Base-by-base conservation (phyloP, 1,140 invertebrate species). In the Subanguina moxae region DNA sequence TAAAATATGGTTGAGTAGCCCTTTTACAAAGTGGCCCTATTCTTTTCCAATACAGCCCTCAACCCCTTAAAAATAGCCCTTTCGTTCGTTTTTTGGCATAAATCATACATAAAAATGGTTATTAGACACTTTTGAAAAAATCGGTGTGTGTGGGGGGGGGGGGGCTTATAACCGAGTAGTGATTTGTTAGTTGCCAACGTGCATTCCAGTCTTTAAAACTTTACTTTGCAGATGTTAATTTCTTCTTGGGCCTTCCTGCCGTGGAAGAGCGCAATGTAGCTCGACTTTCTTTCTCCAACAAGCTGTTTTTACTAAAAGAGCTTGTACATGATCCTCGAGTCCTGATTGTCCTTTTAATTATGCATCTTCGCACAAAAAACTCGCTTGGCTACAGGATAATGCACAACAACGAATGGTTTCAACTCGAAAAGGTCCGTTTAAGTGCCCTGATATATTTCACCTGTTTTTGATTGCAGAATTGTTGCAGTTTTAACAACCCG, bases 401-500 rank as follows among this genome's bases (percentile, higher is more conserved):
- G 1, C 57, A 62, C 19, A 78, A 78, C 58, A 63, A 72, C n/a
- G 42, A 67, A n/a, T 78, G 77, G 77, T 68, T 78, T 32, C 76
- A 68, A 45, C 15, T 79, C n/a, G 70, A 78, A 46, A 65, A 72
- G 32, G 70, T 75, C 23, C 17, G 25, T 21, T 52, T 52, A 1
- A 52, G 15, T 52, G 48, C n/a, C n/a, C 8, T 25, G 23, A 52
- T 3, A 3, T 15, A n/a, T 65, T 38, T 19, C 19, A 43, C n/a
- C 45, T 45, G 30, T 9, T 21, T 23, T 38, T 52, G 28, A 38
- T 48, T 28, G 57, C 13, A 78, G 67, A 61, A 72, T 21, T 32
- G 64, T 1, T 74, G 64, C 64, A 78, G 76, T 23, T 78, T 80
- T 45, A 80, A 80, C 52, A 73, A 75, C 56, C 78, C 78, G 9